A percentile compares a stretch with the other conserved stretches of the same genome.
phyloP scores from a whole-genome alignment of 1,140 invertebrate species.

The Hylyphantes graminicola region DNA sequence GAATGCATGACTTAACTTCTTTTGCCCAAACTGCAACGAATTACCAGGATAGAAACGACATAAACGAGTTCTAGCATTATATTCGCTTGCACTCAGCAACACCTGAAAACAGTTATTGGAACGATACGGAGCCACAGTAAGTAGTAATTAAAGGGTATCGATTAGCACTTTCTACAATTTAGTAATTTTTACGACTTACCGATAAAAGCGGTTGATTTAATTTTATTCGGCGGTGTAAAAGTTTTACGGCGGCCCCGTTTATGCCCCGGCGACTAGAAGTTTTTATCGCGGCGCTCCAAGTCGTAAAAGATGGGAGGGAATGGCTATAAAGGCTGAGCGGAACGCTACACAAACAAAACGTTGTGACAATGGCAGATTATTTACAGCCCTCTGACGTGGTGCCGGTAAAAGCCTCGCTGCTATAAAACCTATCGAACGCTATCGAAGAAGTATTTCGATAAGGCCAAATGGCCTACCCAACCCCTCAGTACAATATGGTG shows the following conservation, averaged over 20 bases:
- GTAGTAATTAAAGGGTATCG: conserved; percentile 38
- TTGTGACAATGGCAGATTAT: conserved; percentile 58
- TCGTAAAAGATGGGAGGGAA: conserved; percentile 56
- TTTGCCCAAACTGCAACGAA: too few relatives aligned
- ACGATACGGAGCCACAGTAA: too few relatives aligned
- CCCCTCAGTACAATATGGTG: conserved; percentile 40
- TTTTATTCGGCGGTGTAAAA: conserved; percentile 55
- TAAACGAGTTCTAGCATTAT: too few relatives aligned
- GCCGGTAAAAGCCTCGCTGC: conserved; percentile 44
- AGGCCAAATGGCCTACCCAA: conserved; percentile 39
- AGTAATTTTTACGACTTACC: conserved; percentile 54
- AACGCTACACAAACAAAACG: conserved; percentile 56
- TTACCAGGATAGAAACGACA: too few relatives aligned
- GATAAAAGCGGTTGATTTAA: conserved; percentile 51
- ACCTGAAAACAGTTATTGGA: too few relatives aligned
- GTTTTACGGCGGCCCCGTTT: conserved; percentile 50
- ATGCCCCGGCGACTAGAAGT: conserved; percentile 47
- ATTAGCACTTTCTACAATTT: conserved; percentile 53
- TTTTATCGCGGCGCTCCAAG: conserved; percentile 55
- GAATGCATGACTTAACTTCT: too few relatives aligned
- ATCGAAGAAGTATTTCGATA: conserved; percentile 56
- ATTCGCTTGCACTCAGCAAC: too few relatives aligned
- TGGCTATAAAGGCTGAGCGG: conserved; percentile 51
- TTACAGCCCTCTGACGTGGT: conserved; percentile 55
- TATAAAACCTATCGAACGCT: conserved; percentile 57